Conservation (phyloP, 2,797 vertebrate genomes). For the Glossophaga mutica region DNA sequence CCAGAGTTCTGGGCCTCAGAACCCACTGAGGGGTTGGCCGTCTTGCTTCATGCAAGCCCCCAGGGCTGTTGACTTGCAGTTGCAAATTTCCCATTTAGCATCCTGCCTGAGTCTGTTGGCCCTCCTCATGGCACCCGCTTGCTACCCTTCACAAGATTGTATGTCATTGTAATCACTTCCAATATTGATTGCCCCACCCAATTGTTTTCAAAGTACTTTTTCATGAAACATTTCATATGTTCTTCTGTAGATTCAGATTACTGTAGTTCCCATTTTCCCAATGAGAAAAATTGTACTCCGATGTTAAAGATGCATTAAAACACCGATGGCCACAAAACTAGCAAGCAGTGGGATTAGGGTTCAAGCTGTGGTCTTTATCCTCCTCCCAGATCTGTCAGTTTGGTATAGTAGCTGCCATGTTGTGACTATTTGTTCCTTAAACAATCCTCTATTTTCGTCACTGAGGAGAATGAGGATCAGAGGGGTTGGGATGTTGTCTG, state of each 20-base stretch:
- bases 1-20: not conserved
- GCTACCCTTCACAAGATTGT: fast-evolving
- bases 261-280: not conserved
- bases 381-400: not conserved
- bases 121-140: not conserved
- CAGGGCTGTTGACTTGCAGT: not conserved
- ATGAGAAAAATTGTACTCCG: not conserved
- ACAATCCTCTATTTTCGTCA: not conserved
- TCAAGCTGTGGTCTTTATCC: not conserved
- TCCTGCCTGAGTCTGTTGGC: no score
- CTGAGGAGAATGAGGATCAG: not conserved
- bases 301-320: not conserved
- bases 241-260: not conserved
- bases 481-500: not conserved
- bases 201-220: not conserved
- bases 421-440: not conserved
- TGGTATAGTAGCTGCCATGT: not conserved
- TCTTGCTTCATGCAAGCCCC: not conserved
- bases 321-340: not conserved
- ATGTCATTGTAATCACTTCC: not conserved
- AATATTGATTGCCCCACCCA: not conserved
- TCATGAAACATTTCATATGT: not conserved
- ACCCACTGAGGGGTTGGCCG: no score
- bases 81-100: not conserved
- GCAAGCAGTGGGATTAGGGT: not conserved